Base-by-base conservation (phyloP, 2,797 vertebrate species). In the Pterois miles region DNA sequence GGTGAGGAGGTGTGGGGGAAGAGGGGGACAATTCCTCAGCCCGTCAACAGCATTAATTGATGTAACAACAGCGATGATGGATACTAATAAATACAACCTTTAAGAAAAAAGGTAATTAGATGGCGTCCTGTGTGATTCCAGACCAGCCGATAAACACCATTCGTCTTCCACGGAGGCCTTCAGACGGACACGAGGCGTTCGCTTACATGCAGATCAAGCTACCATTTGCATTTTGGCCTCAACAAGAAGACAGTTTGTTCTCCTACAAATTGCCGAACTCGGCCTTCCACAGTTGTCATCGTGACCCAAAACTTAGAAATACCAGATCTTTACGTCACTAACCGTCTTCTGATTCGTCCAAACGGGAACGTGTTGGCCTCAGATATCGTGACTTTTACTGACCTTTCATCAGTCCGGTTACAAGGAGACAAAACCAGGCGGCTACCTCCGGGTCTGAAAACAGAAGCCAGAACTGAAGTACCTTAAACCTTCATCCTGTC, bases 41-140 rank as follows among this genome's bases (percentile, higher is more conserved):
- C 88, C 92, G 94, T 97, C 96, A 97, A 95, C 94, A 80, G 92
- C 95, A 97, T 98, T 98, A 98, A 98, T 97, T 98, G 97, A 97
- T 97, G 96, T 95, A 96, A 95, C 95, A 95, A 95, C 95, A 87
- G 93, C 93, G 92, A 97, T 97, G 97, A 98, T 97, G 95, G 96
- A 98, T 97, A 94, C 96, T 97, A 95, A 97, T 97, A 95, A 96
- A 96, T 92, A 86, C 95, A 95, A 93, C 94, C 95, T 97, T 97
- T 94, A 87, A 82, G 83, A 85, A 83, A 89, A 91, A 89, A 85
- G 64, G 60, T 93, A 92, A 93, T 94, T 94, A 82, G 89, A 93
- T 16, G 64, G 29, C 57, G 91, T 95, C 74, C 95, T 22, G 76
- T 34, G 57, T 76, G 75, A 8, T 29, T 63, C 33, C 58, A 71